A percentile compares a stretch with the other conserved stretches of the same genome.
phyloP scores from a whole-genome alignment of 2,113 vertebrate genomes.

The Cebidichthys violaceus region DNA sequence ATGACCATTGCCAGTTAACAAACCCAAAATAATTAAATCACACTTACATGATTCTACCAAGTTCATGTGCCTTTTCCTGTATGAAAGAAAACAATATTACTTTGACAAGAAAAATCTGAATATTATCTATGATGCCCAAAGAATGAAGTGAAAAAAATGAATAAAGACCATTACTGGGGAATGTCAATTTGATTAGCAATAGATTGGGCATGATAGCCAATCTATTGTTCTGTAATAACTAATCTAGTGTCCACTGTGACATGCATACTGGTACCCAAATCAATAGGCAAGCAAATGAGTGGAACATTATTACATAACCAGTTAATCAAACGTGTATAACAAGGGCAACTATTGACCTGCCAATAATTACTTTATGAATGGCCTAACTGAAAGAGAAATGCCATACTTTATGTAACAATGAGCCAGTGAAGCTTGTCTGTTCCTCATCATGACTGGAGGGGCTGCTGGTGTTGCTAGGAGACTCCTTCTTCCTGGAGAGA shows the following conservation, averaged over 20 bases:
- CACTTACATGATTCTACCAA: conserved; percentile 79
- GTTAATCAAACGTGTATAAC: conserved; percentile 42
- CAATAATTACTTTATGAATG: conserved; percentile 15
- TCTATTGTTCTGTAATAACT: conserved; percentile 46
- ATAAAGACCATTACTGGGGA: background rate
- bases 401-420: conserved; percentile 69
- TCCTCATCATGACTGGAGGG: conserved; percentile 70
- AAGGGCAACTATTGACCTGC: conserved; percentile 18
- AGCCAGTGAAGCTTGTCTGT: conserved; percentile 55
- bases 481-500: conserved; percentile 54
- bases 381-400: background rate
- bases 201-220: conserved; percentile 36
- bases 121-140: conserved; percentile 6
- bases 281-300: conserved; percentile 65
- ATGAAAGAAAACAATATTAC: conserved; percentile 30
- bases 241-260: conserved; percentile 34
- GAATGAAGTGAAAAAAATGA: background rate
- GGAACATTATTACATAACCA: conserved; percentile 58
- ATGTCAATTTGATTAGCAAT: conserved; percentile 27
- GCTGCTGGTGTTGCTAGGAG: conserved; percentile 52
- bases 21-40: background rate
- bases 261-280: conserved; percentile 44
- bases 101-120: background rate
- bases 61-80: conserved; percentile 74
- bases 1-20: background rate